Evolutionary conservation across 2,888 invertebrate genomes (phyloP).

Genomic region (Apantesis nais): DNA sequence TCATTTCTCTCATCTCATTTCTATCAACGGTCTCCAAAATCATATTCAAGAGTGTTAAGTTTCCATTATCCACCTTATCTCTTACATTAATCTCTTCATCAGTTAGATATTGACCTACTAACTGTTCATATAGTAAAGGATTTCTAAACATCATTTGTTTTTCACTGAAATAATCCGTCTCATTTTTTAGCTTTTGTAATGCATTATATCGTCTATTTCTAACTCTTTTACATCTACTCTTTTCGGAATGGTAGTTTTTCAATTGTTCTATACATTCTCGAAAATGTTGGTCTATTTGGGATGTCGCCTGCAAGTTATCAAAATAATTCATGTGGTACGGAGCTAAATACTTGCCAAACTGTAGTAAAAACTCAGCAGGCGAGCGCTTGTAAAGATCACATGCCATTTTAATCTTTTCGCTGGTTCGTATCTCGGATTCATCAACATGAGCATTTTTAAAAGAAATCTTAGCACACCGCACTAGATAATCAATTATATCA

Average conservation of each 20-base stretch:
- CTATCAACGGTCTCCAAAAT: slow-evolving; percentile 93
- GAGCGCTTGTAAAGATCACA: slow-evolving; percentile 87
- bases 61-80: slow-evolving; percentile 85
- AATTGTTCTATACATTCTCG: slow-evolving; percentile 88
- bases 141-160: slow-evolving; percentile 97
- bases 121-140: slow-evolving; percentile 95
- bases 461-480: slow-evolving; percentile 86
- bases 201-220: slow-evolving; percentile 94
- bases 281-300: slow-evolving; percentile 80
- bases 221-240: slow-evolving; percentile 82
- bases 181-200: slow-evolving; percentile 89
- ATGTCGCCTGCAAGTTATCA: slow-evolving; percentile 62
- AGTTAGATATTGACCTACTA: slow-evolving; percentile 94
- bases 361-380: slow-evolving; percentile 89
- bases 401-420: slow-evolving; percentile 90
- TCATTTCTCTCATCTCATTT: slow-evolving; percentile 87
- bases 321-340: slow-evolving; percentile 90
- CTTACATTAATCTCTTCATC: slow-evolving; percentile 89
- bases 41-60: slow-evolving; percentile 89
- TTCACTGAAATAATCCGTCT: slow-evolving; percentile 94
- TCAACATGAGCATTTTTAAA: slow-evolving; percentile 94
- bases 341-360: slow-evolving; percentile 91
- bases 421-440: slow-evolving; percentile 89
- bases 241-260: slow-evolving; percentile 82
- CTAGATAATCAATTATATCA: slow-evolving; percentile 87